These are phyloP conservation scores for Tetheella fluctuosa DNA, from an alignment of 2,888 invertebrate genomes.

Conservation along the genomic window DNA sequence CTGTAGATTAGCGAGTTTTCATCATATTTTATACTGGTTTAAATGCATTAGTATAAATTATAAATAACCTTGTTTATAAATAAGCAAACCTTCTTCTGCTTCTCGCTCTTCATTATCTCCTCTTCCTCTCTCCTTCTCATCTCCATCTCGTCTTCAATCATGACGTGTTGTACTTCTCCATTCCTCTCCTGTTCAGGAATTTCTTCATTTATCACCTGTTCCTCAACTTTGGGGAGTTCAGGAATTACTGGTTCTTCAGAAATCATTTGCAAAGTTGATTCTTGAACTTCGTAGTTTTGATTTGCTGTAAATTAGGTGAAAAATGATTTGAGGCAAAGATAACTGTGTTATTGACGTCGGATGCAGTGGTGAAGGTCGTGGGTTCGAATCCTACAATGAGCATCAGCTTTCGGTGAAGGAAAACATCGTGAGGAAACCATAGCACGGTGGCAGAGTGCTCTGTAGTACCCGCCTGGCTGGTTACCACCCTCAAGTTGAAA, in stretches of 20 bases:
- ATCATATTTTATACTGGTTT: too few relatives aligned
- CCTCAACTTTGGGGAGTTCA: not conserved
- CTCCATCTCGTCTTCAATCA: conserved; percentile 18
- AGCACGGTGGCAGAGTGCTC: too few relatives aligned
- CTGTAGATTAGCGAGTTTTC: too few relatives aligned
- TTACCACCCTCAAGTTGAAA: too few relatives aligned
- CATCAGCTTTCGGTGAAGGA: too few relatives aligned
- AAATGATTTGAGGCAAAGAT: too few relatives aligned
- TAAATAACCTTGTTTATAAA: conserved; percentile 21
- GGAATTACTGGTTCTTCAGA: not conserved
- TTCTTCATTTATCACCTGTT: conserved; percentile 22
- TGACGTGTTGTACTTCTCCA: conserved; percentile 25
- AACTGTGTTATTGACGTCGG: too few relatives aligned
- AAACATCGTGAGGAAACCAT: too few relatives aligned
- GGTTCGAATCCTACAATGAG: too few relatives aligned
- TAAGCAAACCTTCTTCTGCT: conserved; percentile 64
- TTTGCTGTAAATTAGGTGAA: not conserved
- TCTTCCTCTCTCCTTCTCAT: conserved; percentile 28
- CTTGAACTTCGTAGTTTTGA: not conserved
- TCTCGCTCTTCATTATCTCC: conserved; percentile 50
- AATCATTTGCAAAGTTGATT: not conserved
- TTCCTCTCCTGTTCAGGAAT: conserved; percentile 18
- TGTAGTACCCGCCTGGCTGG: too few relatives aligned
- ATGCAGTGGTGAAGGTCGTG: too few relatives aligned
- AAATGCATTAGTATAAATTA: too few relatives aligned